These are phyloP conservation scores for Aphelinus atriplicis DNA, from an alignment of 1,140 invertebrate genomes.

Conservation along the genomic window DNA sequence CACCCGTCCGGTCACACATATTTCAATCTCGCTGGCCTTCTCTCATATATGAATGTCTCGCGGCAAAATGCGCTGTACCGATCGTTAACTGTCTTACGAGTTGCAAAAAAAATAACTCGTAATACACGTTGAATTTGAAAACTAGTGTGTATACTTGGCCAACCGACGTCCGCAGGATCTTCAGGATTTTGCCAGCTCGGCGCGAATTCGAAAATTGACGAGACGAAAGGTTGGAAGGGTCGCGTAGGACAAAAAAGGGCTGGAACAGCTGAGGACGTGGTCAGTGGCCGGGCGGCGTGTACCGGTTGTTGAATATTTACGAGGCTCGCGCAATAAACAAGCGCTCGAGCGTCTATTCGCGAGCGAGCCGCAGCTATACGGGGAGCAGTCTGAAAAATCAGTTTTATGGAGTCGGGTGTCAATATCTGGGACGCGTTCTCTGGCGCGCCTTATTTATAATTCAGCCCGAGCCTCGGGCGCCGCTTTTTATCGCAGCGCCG, in stretches of 20 bases:
- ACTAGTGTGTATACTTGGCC: no score
- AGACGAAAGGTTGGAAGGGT: no score
- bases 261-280: conserved; percentile 9
- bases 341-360: neutral
- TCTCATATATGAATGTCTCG: no score
- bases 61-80: no score
- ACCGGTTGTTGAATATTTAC: conserved; percentile 30
- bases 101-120: no score
- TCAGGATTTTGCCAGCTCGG: neutral
- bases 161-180: no score
- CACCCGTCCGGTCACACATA: no score
- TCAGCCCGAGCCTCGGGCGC: conserved; percentile 15
- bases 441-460: conserved; percentile 17
- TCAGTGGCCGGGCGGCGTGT: neutral
- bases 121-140: no score
- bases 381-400: conserved; percentile 19
- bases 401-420: conserved; percentile 24
- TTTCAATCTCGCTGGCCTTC: no score
- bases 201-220: conserved; percentile 2
- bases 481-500: neutral
- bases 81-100: no score
- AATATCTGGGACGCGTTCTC: conserved; percentile 22
- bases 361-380: no score
- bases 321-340: conserved; percentile 29
- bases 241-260: neutral